A percentile compares a stretch with the other conserved stretches of the same genome.
Conservation (phyloP, 2,113 vertebrate species). For the Larimichthys crocea region DNA sequence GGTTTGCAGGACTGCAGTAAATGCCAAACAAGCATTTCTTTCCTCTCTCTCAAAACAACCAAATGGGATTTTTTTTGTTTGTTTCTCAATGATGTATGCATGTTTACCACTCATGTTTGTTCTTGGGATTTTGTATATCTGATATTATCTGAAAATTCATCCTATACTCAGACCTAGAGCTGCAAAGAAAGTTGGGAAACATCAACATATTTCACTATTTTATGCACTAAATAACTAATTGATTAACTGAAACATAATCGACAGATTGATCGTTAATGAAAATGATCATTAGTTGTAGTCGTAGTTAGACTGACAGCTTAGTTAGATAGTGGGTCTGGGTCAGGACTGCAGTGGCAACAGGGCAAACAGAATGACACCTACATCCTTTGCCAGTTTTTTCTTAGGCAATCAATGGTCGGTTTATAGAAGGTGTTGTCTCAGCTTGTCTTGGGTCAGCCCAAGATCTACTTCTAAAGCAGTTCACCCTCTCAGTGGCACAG, state of each 20-base stretch:
- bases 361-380: neutral
- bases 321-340: slow-evolving; percentile 5
- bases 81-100: neutral
- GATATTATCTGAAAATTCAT: neutral
- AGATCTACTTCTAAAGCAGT: neutral
- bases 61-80: slow-evolving; percentile 22
- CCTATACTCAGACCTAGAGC: no score
- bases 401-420: neutral
- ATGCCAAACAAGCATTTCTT: slow-evolving; percentile 30
- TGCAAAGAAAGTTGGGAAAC: no score
- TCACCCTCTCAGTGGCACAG: neutral
- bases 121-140: neutral
- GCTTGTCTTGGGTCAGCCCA: neutral
- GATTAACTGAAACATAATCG: no score
- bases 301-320: neutral
- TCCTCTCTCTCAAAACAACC: neutral
- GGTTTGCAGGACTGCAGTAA: slow-evolving; percentile 8
- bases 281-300: no score
- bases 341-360: neutral
- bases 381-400: neutral
- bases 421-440: neutral
- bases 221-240: no score
- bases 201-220: no score
- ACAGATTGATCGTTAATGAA: no score
- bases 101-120: neutral